These are phyloP conservation scores for Eilema caniola DNA, from an alignment of 2,888 invertebrate genomes.

Conservation along the genomic window DNA sequence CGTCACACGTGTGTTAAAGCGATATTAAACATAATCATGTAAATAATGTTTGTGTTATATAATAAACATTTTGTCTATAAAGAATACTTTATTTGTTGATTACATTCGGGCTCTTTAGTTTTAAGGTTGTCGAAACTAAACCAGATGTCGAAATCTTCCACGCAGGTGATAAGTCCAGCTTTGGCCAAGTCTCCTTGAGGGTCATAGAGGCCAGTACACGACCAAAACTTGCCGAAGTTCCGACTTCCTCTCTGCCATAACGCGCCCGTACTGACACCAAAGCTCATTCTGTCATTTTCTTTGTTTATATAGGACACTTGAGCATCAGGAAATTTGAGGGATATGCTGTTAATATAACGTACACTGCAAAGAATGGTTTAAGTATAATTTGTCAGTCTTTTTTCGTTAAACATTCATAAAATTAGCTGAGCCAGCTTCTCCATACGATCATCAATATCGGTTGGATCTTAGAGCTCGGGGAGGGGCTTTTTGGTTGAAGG, in stretches of 20 bases:
- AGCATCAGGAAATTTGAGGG: conserved; percentile 57
- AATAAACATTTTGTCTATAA: conserved; percentile 70
- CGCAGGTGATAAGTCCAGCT: conserved; percentile 64
- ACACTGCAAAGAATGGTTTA: conserved; percentile 56
- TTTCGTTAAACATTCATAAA: neutral
- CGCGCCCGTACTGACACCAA: conserved; percentile 69
- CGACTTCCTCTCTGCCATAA: conserved; percentile 62
- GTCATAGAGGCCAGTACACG: conserved; percentile 62
- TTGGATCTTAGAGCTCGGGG: too few relatives aligned
- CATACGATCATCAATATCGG: too few relatives aligned
- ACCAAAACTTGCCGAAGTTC: conserved; percentile 59
- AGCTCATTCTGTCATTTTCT: conserved; percentile 57
- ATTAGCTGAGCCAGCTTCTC: too few relatives aligned
- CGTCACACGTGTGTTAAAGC: conserved; percentile 53
- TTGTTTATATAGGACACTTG: conserved; percentile 61
- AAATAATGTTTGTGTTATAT: conserved; percentile 80
- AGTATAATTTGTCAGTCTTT: neutral
- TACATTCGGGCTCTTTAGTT: conserved; percentile 67
- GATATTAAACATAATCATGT: conserved; percentile 69
- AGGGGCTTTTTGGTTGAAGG: neutral
- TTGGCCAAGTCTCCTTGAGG: conserved; percentile 44
- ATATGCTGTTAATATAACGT: conserved; percentile 68
- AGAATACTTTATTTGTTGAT: conserved; percentile 25
- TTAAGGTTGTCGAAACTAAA: conserved; percentile 69
- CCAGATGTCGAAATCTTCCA: conserved; percentile 65